Percentiles rank a stretch among this genome's conserved stretches.
These are phyloP conservation scores for Pampusana beccarii DNA, from an alignment of 2,113 vertebrate species.

Conservation along the genomic window DNA sequence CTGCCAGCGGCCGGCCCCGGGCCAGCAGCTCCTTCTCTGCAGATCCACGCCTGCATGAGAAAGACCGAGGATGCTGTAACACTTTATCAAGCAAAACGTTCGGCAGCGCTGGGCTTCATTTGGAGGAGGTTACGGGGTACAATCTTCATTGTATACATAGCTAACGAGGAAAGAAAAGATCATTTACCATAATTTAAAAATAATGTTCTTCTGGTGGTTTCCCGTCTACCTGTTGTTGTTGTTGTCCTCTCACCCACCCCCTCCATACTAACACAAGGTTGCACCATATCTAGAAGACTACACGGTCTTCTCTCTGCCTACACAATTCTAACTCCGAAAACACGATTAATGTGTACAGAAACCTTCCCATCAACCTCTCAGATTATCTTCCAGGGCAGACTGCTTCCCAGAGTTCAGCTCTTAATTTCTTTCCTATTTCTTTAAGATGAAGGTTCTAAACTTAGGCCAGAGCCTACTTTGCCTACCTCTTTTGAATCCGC, in stretches of 20 bases:
- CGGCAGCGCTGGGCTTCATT: not conserved
- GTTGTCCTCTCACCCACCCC: not conserved
- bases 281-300: not conserved
- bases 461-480: not conserved
- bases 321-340: not conserved
- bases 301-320: fast-evolving
- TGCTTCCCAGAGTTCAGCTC: not conserved
- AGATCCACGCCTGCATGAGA: not conserved
- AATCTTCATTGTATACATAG: not conserved
- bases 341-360: not conserved
- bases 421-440: not conserved
- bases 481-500: not conserved
- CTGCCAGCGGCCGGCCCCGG: not conserved
- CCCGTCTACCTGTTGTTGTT: not conserved
- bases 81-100: not conserved
- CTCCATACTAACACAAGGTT: not conserved
- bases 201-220: not conserved
- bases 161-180: not conserved
- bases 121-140: not conserved
- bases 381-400: not conserved
- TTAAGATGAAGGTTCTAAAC: not conserved
- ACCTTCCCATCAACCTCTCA: not conserved
- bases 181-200: not conserved
- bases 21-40: not conserved
- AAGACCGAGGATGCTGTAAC: too few species aligned